Base-by-base conservation (phyloP, 2,113 vertebrate species). In the Oryzias curvinotus region DNA sequence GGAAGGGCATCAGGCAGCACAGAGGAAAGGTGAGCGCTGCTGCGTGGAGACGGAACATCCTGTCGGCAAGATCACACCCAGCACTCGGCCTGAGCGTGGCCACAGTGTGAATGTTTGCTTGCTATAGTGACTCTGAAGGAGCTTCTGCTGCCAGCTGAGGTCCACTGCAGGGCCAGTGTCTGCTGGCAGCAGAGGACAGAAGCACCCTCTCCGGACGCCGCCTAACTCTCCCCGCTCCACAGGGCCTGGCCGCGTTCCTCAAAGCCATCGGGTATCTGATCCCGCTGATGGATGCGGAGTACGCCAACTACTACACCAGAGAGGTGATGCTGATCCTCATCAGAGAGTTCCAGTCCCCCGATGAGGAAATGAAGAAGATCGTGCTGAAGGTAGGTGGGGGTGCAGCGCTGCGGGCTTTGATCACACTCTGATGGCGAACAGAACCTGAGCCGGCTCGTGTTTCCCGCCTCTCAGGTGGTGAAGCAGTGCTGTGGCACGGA, bases 301-400 rank as follows among this genome's bases (percentile, higher is more conserved):
- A 99, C 64, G 97, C 97, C 7, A 99, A 99, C 92, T 99, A 99
- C 81, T 99, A 99, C 74, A 99, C 97, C 78, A 93, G 97, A 68
- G 97, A 99, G 90, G 97, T 99, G 84, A 99, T 99, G 97, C 71
- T 99, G 53, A 99, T 99, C 88, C 96, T 99, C 70, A 99, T 99
- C 89, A 88, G 97, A 92, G 98, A 99, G 91, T 99, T 99, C 83
- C 98, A 99, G 52, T 99, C 97, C 76, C 97, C 97, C 28, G 97
- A 99, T 62, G 97, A 99, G 90, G 97, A 99, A 79, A 99, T 99
- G 97, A 99, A 99, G 68, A 99, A 99, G 90, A 99, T 99, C 64
- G 97, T 99, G 0, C 87, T 99, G 12, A 99, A 99, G 95, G 97
- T 96, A 84, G 75, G 19, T 0, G 17, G 23, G 5, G 10, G 2